Conservation (phyloP, 2,888 invertebrate species). For the Polydrusus tereticollis region DNA sequence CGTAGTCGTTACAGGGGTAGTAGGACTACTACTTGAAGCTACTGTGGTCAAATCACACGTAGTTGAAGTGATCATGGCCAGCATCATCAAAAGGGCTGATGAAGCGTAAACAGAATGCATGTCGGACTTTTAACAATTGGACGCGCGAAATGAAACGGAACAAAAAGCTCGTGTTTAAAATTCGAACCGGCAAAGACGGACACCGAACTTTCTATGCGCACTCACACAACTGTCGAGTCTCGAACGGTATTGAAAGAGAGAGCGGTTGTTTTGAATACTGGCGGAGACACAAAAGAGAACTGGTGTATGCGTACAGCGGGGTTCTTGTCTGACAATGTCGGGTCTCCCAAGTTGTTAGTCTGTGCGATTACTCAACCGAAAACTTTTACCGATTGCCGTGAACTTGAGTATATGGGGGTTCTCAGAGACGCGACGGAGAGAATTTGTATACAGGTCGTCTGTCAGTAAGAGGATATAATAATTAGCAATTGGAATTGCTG, state of each 20-base stretch:
- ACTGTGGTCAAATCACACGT: not conserved
- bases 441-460: too few species aligned
- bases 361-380: constrained; percentile 42
- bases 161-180: constrained; percentile 1
- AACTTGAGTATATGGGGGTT: constrained; percentile 35
- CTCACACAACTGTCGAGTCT: constrained; percentile 15
- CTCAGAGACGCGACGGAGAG: not conserved
- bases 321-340: constrained; percentile 25
- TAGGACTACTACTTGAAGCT: not conserved
- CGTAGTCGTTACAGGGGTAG: not conserved
- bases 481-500: too few species aligned
- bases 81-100: not conserved
- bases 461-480: too few species aligned
- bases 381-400: constrained; percentile 23
- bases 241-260: constrained; percentile 22
- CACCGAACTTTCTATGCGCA: constrained; percentile 17
- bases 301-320: constrained; percentile 34
- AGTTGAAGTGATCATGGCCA: not conserved
- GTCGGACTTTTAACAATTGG: not conserved
- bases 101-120: not conserved
- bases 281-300: constrained; percentile 21
- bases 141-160: not conserved
- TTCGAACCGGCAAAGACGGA: not conserved
- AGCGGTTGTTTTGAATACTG: constrained; percentile 25
- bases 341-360: constrained; percentile 24